Conservation (phyloP, 2,888 invertebrate species). For the Ceramica pisi region DNA sequence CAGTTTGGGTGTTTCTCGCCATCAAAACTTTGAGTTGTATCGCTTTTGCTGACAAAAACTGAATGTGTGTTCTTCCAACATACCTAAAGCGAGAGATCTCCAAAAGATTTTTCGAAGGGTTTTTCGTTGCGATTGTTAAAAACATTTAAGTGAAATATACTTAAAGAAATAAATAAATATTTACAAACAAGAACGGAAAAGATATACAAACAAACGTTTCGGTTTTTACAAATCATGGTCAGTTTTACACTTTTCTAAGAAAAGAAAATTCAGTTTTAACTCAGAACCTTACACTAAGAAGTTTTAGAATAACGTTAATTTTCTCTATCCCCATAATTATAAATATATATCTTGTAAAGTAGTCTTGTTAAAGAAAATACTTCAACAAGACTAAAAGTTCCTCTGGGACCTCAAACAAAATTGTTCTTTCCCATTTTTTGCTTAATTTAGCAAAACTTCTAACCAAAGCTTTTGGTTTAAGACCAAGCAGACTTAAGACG, state of each 20-base stretch:
- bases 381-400: background rate
- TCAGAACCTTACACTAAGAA: background rate
- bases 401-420: slow-evolving; percentile 17
- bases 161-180: too few species aligned
- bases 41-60: background rate
- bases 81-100: too few species aligned
- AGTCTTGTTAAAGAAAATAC: slow-evolving; percentile 17
- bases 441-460: slow-evolving; percentile 14
- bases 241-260: background rate
- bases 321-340: background rate
- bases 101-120: too few species aligned
- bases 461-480: slow-evolving; percentile 1
- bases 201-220: too few species aligned
- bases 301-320: background rate
- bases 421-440: slow-evolving; percentile 10
- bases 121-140: too few species aligned
- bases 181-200: too few species aligned
- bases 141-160: too few species aligned
- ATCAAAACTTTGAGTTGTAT: background rate
- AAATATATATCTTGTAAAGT: background rate
- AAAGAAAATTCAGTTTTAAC: background rate
- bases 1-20: too few species aligned
- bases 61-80: background rate
- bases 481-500: background rate
- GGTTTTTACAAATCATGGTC: background rate